Evolutionary conservation across 2,797 vertebrate species (phyloP), one percentile per base, ranked within the genome.

Genomic region (Myiothlypis chrysogaster): DNA sequence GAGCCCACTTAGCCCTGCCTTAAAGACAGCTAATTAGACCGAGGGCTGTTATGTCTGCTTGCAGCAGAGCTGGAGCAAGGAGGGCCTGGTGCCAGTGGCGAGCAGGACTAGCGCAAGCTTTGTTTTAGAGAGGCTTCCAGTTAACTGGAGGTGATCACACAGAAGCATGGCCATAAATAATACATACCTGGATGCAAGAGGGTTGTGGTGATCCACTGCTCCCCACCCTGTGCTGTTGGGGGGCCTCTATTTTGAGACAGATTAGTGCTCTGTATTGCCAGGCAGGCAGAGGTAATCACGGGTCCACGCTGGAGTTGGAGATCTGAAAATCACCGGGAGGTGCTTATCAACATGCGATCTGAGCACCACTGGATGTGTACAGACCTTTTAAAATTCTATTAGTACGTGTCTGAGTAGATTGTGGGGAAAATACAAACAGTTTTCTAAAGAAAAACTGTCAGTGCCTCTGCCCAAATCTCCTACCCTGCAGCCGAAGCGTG

Each of bases 21-120:
- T 97, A 97, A 97, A 97, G 96, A 97, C 87, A 95, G 75, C 94
- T 97, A 97, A 97, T 97, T 96, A 97, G 96, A 97, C 43, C 4
- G 15, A 95, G 75, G 72, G 81, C 77, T 93, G 89, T 92, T 94
- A 55, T 59, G 78, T 72, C 84, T 95, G 85, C 85, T 93, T 93
- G 49, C 76, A 83, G 72, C 3, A 6, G 68, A 50, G 69, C 5
- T 1, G 89, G 50, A 72, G 47, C 0, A 7, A 75, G 63, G 30
- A 94, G 66, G 52, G 78, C 81, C 65, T 64, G 2, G 3, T 56
- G 61, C 71, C 88, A 90, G 21, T 65, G 80, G 89, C 34, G 39
- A 85, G 71, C 78, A 73, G 76, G 72, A 43, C 87, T 43, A 6
- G 69, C 93, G 37, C 72, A 87, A 87, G 87, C 89, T 92, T 94